phyloP scores from a whole-genome alignment of 2,888 invertebrate genomes.

The Idaea straminata region DNA sequence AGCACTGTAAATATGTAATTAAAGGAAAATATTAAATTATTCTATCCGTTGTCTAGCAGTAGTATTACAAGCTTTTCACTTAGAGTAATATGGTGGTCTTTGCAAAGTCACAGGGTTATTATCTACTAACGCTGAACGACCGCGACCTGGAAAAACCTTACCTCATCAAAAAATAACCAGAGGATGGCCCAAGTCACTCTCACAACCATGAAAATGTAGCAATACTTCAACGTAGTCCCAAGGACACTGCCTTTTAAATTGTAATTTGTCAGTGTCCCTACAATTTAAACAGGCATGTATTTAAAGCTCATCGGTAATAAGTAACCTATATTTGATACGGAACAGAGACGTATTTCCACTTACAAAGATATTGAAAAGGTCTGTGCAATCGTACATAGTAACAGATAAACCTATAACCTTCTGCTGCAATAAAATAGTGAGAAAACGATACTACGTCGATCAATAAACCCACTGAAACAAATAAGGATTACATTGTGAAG shows the following conservation, averaged over 20 bases:
- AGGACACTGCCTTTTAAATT: constrained; percentile 53
- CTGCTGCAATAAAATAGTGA: constrained; percentile 34
- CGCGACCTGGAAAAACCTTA: constrained; percentile 11
- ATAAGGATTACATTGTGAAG: constrained; percentile 4
- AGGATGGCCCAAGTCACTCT: constrained; percentile 50
- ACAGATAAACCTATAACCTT: constrained; percentile 34
- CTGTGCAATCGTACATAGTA: constrained; percentile 58
- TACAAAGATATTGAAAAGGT: constrained; percentile 54
- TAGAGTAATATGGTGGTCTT: no score
- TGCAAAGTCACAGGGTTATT: no score
- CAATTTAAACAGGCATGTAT: constrained; percentile 9
- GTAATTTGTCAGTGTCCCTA: constrained; percentile 50
- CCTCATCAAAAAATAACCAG: constrained; percentile 47
- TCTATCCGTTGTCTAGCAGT: no score
- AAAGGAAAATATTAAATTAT: no score
- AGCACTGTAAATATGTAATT: no score
- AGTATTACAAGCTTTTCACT: no score
- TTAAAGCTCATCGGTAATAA: constrained; percentile 8
- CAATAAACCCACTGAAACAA: constrained; percentile 45
- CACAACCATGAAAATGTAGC: constrained; percentile 53
- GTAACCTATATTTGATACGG: neutral
- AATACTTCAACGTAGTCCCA: constrained; percentile 55
- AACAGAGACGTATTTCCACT: constrained; percentile 21
- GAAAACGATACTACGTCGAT: constrained; percentile 47
- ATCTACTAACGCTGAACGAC: no score